phyloP scores from a whole-genome alignment of 2,797 vertebrate species.

The Sciaenops ocellatus region DNA sequence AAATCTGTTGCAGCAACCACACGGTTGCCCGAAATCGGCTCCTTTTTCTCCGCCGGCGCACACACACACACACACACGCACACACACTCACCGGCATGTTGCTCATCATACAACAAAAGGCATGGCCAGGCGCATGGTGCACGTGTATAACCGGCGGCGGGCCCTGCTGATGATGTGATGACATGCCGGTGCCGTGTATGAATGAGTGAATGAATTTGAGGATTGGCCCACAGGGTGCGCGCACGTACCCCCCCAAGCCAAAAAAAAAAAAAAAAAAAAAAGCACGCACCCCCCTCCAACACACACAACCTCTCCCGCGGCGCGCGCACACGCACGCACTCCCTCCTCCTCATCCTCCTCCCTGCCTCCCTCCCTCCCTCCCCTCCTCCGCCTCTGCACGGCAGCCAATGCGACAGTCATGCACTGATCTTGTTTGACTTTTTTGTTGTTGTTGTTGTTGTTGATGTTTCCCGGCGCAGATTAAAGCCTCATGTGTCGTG shows the following conservation, averaged over 20 bases:
- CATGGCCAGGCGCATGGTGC: conserved; percentile 72
- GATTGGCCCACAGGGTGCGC: conserved; percentile 69
- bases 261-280: background rate
- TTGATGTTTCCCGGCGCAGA: conserved; percentile 42
- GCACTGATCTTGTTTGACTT: conserved; percentile 48
- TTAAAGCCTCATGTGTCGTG: conserved; percentile 14
- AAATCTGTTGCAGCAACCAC: conserved; percentile 49
- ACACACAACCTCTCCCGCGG: background rate
- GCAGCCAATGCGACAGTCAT: conserved; percentile 55
- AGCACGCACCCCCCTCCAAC: conserved; percentile 9
- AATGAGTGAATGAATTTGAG: conserved; percentile 72
- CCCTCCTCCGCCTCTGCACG: conserved; percentile 41
- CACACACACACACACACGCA: background rate
- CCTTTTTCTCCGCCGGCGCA: conserved; percentile 32
- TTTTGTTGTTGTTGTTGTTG: conserved; percentile 15
- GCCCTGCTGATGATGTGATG: conserved; percentile 58
- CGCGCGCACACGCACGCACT: conserved; percentile 22
- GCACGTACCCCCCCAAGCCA: conserved; percentile 61
- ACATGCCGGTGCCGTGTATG: conserved; percentile 68
- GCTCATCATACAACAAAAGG: conserved; percentile 78
- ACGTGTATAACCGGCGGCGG: conserved; percentile 64
- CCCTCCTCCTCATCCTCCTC: no score
- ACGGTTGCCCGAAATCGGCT: background rate
- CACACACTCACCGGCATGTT: conserved; percentile 60
- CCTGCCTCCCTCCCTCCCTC: background rate